Conservation (phyloP, 2,113 vertebrate genomes). For the Corythoichthys intestinalis region DNA sequence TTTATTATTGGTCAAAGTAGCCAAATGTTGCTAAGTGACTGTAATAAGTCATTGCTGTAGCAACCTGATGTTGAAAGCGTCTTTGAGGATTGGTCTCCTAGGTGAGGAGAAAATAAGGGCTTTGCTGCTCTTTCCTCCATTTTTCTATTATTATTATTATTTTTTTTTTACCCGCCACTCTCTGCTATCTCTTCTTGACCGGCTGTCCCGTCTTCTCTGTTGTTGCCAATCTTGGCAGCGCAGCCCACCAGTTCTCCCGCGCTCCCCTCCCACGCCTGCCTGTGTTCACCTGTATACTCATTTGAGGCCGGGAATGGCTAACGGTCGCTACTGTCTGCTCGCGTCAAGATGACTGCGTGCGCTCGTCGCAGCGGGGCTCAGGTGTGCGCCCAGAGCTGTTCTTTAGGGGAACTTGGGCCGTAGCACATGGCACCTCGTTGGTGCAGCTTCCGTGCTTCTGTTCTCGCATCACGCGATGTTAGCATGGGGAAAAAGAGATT, state of each 20-base stretch:
- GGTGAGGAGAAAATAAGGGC: conserved; percentile 36
- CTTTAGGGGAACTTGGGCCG: conserved; percentile 41
- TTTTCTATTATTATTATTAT: conserved; percentile 5
- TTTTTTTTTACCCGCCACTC: conserved; percentile 25
- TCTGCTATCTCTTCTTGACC: conserved; percentile 43
- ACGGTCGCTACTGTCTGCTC: conserved; percentile 5
- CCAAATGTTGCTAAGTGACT: conserved; percentile 11
- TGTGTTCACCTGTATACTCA: conserved; percentile 26
- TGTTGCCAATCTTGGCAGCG: conserved; percentile 52
- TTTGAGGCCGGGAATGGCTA: neutral
- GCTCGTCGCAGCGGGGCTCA: conserved; percentile 41
- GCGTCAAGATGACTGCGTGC: conserved; percentile 26
- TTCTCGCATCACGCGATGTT: conserved; percentile 45
- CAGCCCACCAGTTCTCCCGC: conserved; percentile 29
- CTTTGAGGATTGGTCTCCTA: conserved; percentile 51
- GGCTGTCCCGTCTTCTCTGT: conserved; percentile 41
- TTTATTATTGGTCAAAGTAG: conserved; percentile 18
- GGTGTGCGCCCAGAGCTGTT: conserved; percentile 57
- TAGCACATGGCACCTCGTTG: conserved; percentile 52
- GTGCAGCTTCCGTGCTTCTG: conserved; percentile 30
- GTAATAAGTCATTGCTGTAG: neutral
- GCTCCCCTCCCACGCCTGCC: conserved; percentile 22
- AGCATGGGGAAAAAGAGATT: neutral
- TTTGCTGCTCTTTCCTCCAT: conserved; percentile 39
- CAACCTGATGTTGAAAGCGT: conserved; percentile 46